Base-by-base conservation (phyloP, 37 sponge, comb jelly and placozoan genomes). In the Halichondria panicea region DNA sequence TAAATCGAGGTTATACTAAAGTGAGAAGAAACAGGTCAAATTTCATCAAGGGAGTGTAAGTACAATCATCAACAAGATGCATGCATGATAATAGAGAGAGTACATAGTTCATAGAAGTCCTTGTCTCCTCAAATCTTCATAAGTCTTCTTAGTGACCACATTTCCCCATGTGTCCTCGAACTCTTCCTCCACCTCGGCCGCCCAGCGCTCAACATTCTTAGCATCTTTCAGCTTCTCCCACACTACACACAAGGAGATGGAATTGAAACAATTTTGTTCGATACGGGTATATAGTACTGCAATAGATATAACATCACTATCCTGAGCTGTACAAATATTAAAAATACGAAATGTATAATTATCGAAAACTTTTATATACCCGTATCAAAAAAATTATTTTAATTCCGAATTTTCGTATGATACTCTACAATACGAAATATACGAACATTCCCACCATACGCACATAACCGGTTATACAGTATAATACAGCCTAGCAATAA, bases 131-230 rank as follows among this genome's bases (percentile, higher is more conserved):
- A 98, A 78, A 43, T 98, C 99, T 43, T 98, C 89, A 54, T 90
- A 98, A 0, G 84, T 88, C 58, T 95, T 95, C 55, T 82, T 83
- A 50, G 69, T 98, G 58, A 98, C 87, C 39, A 98, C 99, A 88
- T 98, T 98, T 39, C 99, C 99, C 1, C 71, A 41, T n/a, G 92
- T 87, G 69, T 98, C 99, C 55, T 98, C 99, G 66, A 75, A 98
- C 82, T 98, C 99, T 52, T 95, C 96, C 87, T 85, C 57, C 13
- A 63, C 11, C 18, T 59, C 68, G 21, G 86, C 66, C 38, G 27
- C 34, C 86, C 86, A 86, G 18, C 27, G 18, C 13, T 73, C 86
- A 40, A 43, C 35, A 35, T 13, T 42, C 67, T 90, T 90, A 3
- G 54, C 30, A 3, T 55, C 41, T 31, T 79, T 87, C 22, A 94